Percentiles rank a stretch among this genome's conserved stretches.
phyloP scores from a whole-genome alignment of 2,888 invertebrate species.

The Nemurella pictetii region DNA sequence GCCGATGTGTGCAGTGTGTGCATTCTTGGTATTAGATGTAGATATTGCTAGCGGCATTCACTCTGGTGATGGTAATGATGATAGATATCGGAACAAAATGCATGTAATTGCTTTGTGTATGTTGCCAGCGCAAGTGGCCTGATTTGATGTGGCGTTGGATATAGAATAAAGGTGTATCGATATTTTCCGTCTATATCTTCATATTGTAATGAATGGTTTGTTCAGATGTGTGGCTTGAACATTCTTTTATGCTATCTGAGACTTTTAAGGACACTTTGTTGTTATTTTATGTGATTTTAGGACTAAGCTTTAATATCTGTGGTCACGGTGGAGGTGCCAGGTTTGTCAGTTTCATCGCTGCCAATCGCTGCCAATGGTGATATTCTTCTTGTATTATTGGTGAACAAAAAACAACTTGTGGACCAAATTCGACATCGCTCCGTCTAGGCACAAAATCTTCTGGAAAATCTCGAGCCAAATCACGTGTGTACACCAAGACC shows the following conservation, averaged over 20 bases:
- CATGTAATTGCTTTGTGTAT: slow-evolving; percentile 3
- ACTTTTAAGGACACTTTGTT: too few species aligned
- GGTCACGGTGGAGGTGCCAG: background rate
- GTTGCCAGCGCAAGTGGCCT: background rate
- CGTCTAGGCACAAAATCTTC: too few species aligned
- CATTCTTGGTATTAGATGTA: background rate
- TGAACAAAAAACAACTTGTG: too few species aligned
- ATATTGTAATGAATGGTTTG: background rate
- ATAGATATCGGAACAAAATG: background rate
- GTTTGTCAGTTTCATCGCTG: background rate
- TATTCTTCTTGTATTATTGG: too few species aligned
- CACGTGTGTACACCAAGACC: too few species aligned
- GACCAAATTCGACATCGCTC: too few species aligned
- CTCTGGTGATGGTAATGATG: slow-evolving; percentile 14
- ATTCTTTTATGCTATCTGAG: too few species aligned
- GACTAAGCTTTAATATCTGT: background rate
- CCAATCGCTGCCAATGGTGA: too few species aligned
- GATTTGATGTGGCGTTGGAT: background rate
- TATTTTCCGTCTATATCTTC: background rate
- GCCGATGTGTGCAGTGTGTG: background rate
- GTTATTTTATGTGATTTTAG: too few species aligned
- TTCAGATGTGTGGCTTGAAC: background rate
- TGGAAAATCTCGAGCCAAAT: too few species aligned
- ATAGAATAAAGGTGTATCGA: background rate
- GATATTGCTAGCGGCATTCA: background rate